Percentiles rank a stretch among this genome's conserved stretches.
Evolutionary conservation across 2,113 vertebrate species (phyloP).

Genomic region (Cololabis saira): DNA sequence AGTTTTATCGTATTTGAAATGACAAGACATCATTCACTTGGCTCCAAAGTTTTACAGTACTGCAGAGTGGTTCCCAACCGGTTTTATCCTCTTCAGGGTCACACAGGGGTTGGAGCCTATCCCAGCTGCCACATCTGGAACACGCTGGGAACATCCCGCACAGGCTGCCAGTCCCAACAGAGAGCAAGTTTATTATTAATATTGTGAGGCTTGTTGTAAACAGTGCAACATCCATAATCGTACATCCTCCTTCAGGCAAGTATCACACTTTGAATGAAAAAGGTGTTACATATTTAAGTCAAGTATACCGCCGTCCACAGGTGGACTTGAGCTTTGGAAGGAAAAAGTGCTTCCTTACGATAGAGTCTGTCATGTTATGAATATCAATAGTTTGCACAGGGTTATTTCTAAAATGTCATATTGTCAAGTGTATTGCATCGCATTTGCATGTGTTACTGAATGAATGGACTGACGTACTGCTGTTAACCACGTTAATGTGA

Average conservation of each 20-base stretch:
- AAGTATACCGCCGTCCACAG: constrained; percentile 52
- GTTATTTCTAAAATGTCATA: constrained; percentile 28
- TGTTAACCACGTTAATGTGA: too few species aligned
- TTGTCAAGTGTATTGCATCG: constrained; percentile 59
- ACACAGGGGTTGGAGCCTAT: background rate
- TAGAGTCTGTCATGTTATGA: constrained; percentile 36
- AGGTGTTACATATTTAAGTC: constrained; percentile 36
- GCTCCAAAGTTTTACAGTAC: constrained; percentile 66
- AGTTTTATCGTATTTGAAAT: constrained; percentile 67
- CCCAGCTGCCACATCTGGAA: background rate
- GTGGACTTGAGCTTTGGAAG: constrained; percentile 44
- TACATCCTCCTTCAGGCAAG: constrained; percentile 30
- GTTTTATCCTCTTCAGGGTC: background rate
- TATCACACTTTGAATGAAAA: constrained; percentile 39
- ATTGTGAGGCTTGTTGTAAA: constrained; percentile 67
- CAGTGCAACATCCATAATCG: constrained; percentile 50
- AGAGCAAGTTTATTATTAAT: constrained; percentile 30
- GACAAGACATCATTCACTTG: constrained; percentile 65
- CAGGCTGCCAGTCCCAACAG: background rate
- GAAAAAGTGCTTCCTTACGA: constrained; percentile 39
- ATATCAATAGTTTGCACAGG: constrained; percentile 18
- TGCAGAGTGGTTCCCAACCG: background rate
- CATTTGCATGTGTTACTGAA: constrained; percentile 15
- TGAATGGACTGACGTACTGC: constrained; percentile 20
- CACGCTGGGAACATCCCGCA: too few species aligned